Base-by-base conservation (phyloP, 2,888 invertebrate species). In the Gisinianus flammeolus region DNA sequence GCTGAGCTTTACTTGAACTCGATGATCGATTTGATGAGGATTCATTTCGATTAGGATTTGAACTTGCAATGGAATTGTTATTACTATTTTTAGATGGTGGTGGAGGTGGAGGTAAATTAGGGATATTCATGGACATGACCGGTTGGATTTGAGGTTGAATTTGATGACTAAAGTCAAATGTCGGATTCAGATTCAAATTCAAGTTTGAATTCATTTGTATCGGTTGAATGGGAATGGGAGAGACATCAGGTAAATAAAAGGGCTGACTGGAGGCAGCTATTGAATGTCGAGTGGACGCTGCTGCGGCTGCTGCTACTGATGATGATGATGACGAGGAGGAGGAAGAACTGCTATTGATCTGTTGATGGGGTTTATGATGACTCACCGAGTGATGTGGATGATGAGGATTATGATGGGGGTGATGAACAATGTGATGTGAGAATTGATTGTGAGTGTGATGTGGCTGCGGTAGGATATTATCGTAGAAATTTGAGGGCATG, bases 191-290 rank as follows among this genome's bases (percentile, higher is more conserved):
- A 44, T 44, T 44, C 12, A 62, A 26, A 26, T 22, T 22, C 10
- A 62, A 62, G 22, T 26, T 62, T 12, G 62, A n/a, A 62, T 26
- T 26, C 8, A 26, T 26, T 62, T 26, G 62, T 62, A 22, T 62
- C 6, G 58, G n/a, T 58, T 6, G 58, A 6, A 24, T 67, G 26
- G 22, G 54, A 24, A 71, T 24, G 6, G 71, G 54, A 64, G 67
- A n/a, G 12, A 72, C 31, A 19, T 72, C 72, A 0, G 56, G 72
- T 31, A 72, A 31, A 33, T 72, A 74, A 28, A 74, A 64, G 0
- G 64, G 73, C 8, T 64, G 73, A 19, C 30, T 33, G 28, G 22
- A 22, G 19, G 62, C 24, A n/a, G 62, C 10, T 2, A 62, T 12
- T 6, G 62, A 26, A 19, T 2, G 1, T 26, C 22, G 30, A 22